Base-by-base conservation (phyloP, 2,888 invertebrate species). In the Nemoura dubitans region DNA sequence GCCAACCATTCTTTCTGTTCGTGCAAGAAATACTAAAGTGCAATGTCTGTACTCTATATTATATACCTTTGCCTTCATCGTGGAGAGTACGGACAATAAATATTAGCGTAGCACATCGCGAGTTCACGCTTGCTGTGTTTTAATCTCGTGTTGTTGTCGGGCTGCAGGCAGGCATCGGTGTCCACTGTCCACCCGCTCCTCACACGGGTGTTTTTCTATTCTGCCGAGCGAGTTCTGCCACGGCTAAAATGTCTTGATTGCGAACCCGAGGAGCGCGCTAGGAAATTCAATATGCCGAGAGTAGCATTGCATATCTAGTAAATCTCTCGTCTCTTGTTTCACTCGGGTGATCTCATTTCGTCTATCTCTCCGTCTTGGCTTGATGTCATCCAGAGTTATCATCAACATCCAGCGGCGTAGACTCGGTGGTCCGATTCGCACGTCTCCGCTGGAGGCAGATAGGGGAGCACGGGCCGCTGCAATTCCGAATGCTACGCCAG, bases 281-380 rank as follows among this genome's bases (percentile, higher is more conserved):
- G 59, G 59, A 21, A 59, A 59, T 59, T 59, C 59, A 59, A 59
- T 59, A 59, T 59, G 21, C 59, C 59, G 59, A 59, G 59, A 59
- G 59, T 59, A 7, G 59, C 21, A 21, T 59, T 59, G 16, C 59
- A 59, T 59, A 59, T 59, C 59, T 21, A 59, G 59, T 59, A 59
- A 59, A 59, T 59, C 59, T 59, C 59, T 21, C 59, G 59, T 59
- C 59, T 59, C 59, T 59, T 59, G 59, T 59, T 59, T 59, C 59
- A 59, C 59, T 59, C 59, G 3, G 59, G 59, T 59, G 59, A 59
- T 59, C 59, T 59, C 59, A 59, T 59, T 59, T 10, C 59, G 59
- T 21, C 59, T 21, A 59, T 59, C 59, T 59, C 59, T 59, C 21
- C 59, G 59, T 59, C 59, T 59, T 59, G 16, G 59, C 59, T 59